A percentile compares a stretch with the other conserved stretches of the same genome.
phyloP scores from a whole-genome alignment of 2,797 vertebrate species.

The Mus caroli region DNA sequence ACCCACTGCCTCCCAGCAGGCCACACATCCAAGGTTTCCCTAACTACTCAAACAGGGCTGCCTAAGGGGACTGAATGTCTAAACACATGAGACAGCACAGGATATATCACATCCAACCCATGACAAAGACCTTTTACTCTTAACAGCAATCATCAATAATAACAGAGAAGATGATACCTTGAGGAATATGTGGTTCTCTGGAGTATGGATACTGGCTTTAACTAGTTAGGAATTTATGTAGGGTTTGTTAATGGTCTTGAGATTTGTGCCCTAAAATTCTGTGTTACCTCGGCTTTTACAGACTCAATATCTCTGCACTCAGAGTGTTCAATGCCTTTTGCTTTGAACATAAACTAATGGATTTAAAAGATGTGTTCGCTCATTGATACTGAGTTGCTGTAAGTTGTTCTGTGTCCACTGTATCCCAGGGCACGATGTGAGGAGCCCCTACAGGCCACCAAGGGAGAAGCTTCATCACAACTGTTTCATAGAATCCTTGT shows the following conservation, averaged over 20 bases:
- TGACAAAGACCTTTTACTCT: not conserved
- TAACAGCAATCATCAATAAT: not conserved
- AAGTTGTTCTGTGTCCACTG: not conserved
- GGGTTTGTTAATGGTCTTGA: no score
- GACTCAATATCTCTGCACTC: not conserved
- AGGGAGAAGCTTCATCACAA: not conserved
- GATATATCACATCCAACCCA: not conserved
- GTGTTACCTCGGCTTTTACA: not conserved
- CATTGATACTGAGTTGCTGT: not conserved
- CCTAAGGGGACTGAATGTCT: not conserved
- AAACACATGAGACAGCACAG: not conserved
- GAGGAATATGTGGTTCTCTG: not conserved
- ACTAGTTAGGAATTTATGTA: not conserved
- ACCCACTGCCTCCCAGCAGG: not conserved
- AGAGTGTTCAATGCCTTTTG: not conserved
- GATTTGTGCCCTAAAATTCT: not conserved
- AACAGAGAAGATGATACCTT: not conserved
- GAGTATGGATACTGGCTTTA: not conserved
- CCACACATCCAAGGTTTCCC: not conserved
- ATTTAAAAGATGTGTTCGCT: not conserved
- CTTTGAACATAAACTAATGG: not conserved
- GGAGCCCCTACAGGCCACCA: no score
- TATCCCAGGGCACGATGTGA: no score
- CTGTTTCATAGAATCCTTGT: no score
- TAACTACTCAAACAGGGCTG: not conserved